Percentiles rank a stretch among this genome's conserved stretches.
Conservation (phyloP, 2,113 vertebrate genomes). For the Zootoca vivipara region DNA sequence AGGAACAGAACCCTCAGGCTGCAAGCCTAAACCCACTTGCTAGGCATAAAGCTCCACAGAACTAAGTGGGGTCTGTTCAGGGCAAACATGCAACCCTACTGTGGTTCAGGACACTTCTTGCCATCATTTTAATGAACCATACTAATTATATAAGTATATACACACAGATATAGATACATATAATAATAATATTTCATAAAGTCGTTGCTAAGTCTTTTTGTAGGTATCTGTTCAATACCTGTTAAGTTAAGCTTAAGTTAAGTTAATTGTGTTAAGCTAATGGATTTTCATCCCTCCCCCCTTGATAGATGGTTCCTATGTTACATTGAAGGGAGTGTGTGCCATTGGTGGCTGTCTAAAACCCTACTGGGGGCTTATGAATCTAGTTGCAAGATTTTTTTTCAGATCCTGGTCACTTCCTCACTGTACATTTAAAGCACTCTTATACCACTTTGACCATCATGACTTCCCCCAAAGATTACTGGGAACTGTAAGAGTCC, state of each 20-base stretch:
- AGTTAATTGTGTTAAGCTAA: neutral
- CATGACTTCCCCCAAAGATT: no score
- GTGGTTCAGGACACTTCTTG: constrained; percentile 6
- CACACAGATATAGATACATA: neutral
- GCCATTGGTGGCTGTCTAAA: neutral
- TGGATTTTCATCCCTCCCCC: neutral
- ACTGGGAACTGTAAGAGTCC: no score
- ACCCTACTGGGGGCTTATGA: neutral
- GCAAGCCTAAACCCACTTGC: neutral
- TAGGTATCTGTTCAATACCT: no score
- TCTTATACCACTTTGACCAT: no score
- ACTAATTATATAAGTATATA: neutral
- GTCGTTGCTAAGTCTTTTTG: no score
- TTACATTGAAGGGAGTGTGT: neutral
- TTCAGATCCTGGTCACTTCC: neutral
- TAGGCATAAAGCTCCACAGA: neutral
- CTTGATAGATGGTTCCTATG: no score
- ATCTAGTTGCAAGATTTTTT: neutral
- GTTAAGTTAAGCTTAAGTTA: no score
- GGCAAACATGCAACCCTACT: neutral
- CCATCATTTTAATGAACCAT: constrained; percentile 1
- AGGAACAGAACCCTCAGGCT: neutral
- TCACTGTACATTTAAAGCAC: no score
- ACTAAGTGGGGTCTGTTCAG: neutral
- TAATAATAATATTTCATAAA: no score